A percentile compares a stretch with the other conserved stretches of the same genome.
These are phyloP conservation scores for Silvanus unidentatus DNA, from an alignment of 2,888 invertebrate genomes.

Conservation along the genomic window DNA sequence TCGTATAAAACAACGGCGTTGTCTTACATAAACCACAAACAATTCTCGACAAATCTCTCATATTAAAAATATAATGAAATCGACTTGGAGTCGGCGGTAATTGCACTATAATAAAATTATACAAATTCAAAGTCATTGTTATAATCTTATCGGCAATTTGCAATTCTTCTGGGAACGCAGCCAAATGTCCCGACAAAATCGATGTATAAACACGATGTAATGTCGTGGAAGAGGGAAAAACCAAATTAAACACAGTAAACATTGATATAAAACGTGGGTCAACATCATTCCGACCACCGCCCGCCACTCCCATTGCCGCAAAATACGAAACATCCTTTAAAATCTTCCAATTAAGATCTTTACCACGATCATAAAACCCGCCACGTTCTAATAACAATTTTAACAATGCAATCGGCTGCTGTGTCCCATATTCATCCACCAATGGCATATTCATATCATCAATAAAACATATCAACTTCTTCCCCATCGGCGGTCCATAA, in stretches of 20 bases:
- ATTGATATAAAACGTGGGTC: constrained; percentile 88
- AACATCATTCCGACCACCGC: constrained; percentile 84
- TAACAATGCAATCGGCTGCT: constrained; percentile 88
- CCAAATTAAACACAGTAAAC: constrained; percentile 82
- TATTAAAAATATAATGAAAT: constrained; percentile 92
- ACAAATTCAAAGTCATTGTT: constrained; percentile 73
- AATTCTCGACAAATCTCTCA: constrained; percentile 83
- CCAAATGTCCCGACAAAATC: constrained; percentile 73
- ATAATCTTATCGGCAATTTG: constrained; percentile 64
- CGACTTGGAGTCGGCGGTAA: constrained; percentile 88
- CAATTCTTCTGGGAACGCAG: constrained; percentile 62
- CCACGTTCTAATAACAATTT: constrained; percentile 83
- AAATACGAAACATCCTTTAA: constrained; percentile 76
- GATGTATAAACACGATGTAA: constrained; percentile 76
- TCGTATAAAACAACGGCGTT: constrained; percentile 63
- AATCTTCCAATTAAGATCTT: constrained; percentile 85
- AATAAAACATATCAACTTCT: constrained; percentile 81
- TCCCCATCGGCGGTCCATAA: constrained; percentile 85
- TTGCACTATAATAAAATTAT: constrained; percentile 70
- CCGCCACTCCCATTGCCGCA: constrained; percentile 81
- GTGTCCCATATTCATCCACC: constrained; percentile 83
- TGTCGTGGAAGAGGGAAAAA: constrained; percentile 73
- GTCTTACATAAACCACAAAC: constrained; percentile 72
- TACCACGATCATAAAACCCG: constrained; percentile 84
- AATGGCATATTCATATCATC: constrained; percentile 95